These are phyloP conservation scores for Belonocnema kinseyi DNA, from an alignment of 1,140 invertebrate genomes.

Conservation along the genomic window DNA sequence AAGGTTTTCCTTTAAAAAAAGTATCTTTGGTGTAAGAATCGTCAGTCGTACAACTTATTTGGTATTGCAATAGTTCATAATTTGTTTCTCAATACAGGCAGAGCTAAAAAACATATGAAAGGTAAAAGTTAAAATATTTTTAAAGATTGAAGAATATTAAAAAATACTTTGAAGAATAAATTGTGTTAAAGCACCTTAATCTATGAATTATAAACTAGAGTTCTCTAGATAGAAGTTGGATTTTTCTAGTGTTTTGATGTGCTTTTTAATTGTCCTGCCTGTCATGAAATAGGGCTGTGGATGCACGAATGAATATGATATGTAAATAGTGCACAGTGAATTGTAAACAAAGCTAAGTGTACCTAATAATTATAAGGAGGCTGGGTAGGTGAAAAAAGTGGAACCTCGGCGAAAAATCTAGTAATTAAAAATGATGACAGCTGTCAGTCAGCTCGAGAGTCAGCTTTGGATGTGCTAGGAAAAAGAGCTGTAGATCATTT, in stretches of 20 bases:
- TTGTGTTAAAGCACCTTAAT: no score
- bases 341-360: constrained; percentile 24
- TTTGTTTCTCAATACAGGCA: constrained; percentile 25
- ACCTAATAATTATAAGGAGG: constrained; percentile 30
- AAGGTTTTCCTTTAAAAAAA: neutral
- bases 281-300: constrained; percentile 17
- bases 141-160: neutral
- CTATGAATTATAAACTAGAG: no score
- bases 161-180: no score
- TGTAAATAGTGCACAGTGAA: constrained; percentile 28
- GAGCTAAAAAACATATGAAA: neutral
- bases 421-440: no score
- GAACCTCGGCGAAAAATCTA: no score
- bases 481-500: no score
- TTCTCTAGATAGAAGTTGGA: no score
- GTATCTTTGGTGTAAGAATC: constrained; percentile 11
- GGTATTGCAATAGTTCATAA: constrained; percentile 8
- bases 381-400: neutral
- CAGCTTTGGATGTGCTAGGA: no score
- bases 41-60: constrained; percentile 26
- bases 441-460: no score
- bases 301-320: constrained; percentile 22
- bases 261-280: constrained; percentile 1
- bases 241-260: no score
- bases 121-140: neutral